phyloP scores from a whole-genome alignment of 2,888 invertebrate species.

The Cryptus viduatorius region DNA sequence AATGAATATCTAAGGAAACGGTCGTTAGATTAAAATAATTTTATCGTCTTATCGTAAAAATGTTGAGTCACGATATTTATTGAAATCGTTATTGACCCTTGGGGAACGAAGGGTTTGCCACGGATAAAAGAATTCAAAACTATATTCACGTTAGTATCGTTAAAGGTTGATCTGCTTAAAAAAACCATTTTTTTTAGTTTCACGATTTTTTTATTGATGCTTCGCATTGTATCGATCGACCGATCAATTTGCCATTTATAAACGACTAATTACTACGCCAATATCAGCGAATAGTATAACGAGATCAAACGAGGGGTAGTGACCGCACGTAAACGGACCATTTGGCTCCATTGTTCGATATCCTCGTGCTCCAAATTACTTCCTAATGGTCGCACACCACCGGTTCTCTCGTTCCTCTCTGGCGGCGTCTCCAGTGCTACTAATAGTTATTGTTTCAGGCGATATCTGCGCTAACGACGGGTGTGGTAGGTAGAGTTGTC shows the following conservation, averaged over 20 bases:
- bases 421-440: slow-evolving; percentile 7
- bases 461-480: slow-evolving; percentile 33
- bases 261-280: slow-evolving; percentile 32
- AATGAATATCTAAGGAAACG: too few species aligned
- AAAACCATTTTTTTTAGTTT: too few species aligned
- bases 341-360: slow-evolving; percentile 20
- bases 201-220: too few species aligned
- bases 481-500: slow-evolving; percentile 8
- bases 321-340: slow-evolving; percentile 18
- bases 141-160: too few species aligned
- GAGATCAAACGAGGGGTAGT: background rate
- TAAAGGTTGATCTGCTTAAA: too few species aligned
- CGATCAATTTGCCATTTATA: slow-evolving; percentile 12
- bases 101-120: too few species aligned
- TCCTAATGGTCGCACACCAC: slow-evolving; percentile 23
- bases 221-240: too few species aligned
- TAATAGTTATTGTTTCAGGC: slow-evolving; percentile 37
- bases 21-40: too few species aligned
- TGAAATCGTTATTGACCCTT: too few species aligned
- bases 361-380: slow-evolving; percentile 43
- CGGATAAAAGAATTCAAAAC: too few species aligned
- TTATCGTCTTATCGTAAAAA: too few species aligned
- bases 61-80: too few species aligned
- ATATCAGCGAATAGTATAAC: slow-evolving; percentile 2
- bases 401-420: background rate